phyloP scores from a whole-genome alignment of 2,888 invertebrate genomes.

The Thelaira solivaga region DNA sequence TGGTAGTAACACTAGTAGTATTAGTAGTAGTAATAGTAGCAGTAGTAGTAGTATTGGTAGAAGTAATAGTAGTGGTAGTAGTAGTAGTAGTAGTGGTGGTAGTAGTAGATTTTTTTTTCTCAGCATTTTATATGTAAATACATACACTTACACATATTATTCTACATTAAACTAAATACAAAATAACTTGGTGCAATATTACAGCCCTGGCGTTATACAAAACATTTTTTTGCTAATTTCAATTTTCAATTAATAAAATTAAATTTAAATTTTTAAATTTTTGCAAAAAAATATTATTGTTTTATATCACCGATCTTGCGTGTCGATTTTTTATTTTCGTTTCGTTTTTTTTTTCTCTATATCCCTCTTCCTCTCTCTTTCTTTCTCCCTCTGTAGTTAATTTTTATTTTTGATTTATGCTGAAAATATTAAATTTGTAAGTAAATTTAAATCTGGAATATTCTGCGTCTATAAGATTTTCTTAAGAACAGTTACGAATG shows the following conservation, averaged over 20 bases:
- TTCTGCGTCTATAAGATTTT: too few relatives aligned
- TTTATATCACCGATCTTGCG: conserved; percentile 72
- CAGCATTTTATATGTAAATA: conserved; percentile 52
- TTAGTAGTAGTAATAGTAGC: conserved; percentile 24
- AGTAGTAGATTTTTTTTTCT: conserved; percentile 36
- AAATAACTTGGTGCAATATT: conserved; percentile 73
- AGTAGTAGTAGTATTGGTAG: conserved; percentile 8
- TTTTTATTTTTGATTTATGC: too few relatives aligned
- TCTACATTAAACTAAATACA: conserved; percentile 66
- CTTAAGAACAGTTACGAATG: too few relatives aligned
- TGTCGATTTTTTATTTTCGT: conserved; percentile 72
- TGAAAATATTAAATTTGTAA: conserved; percentile 53
- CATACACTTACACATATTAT: conserved; percentile 63
- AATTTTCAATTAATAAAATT: conserved; percentile 12
- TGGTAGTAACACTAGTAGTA: too few relatives aligned
- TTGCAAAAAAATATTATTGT: conserved; percentile 72
- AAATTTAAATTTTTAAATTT: conserved; percentile 24
- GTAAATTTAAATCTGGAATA: too few relatives aligned
- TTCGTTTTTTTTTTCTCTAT: conserved; percentile 60
- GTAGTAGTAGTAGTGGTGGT: conserved; percentile 58
- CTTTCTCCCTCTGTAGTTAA: conserved; percentile 32
- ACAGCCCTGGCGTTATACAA: conserved; percentile 74
- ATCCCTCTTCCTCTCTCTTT: conserved; percentile 19
- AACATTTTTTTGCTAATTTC: conserved; percentile 71
- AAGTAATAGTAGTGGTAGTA: conserved; percentile 17